Conservation (phyloP, 1,140 invertebrate genomes). For the Acromyrmex charruanus region DNA sequence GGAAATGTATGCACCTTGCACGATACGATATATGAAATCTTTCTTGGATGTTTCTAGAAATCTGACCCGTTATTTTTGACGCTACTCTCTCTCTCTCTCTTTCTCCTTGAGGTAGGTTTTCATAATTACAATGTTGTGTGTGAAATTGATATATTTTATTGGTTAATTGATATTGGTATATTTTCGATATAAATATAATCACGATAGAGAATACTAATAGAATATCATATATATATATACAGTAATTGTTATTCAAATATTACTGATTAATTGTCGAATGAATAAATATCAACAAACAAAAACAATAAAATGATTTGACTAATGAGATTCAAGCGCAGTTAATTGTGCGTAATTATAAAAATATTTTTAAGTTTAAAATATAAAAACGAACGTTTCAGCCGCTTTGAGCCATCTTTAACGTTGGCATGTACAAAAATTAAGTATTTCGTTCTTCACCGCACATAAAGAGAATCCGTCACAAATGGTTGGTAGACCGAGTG, state of each 20-base stretch:
- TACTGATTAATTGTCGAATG: neutral
- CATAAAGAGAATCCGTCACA: too few relatives aligned
- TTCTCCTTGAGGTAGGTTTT: neutral
- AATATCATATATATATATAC: neutral
- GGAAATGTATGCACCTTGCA: neutral
- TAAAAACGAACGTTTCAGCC: too few relatives aligned
- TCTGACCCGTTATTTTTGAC: neutral
- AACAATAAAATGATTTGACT: too few relatives aligned
- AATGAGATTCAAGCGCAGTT: too few relatives aligned
- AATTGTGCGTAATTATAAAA: too few relatives aligned
- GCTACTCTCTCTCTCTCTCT: too few relatives aligned
- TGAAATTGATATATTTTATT: neutral
- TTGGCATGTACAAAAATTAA: too few relatives aligned
- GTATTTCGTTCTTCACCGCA: too few relatives aligned
- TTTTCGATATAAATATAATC: neutral
- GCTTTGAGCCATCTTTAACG: too few relatives aligned
- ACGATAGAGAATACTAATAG: neutral
- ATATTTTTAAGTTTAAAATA: too few relatives aligned
- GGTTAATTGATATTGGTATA: neutral
- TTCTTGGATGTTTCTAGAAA: neutral
- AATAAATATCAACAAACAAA: neutral
- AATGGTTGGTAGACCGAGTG: too few relatives aligned
- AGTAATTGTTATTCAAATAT: neutral
- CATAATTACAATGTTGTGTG: neutral
- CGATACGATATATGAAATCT: constrained; percentile 26